Conservation (phyloP, 2,113 vertebrate genomes). For the Lagopus leucura region DNA sequence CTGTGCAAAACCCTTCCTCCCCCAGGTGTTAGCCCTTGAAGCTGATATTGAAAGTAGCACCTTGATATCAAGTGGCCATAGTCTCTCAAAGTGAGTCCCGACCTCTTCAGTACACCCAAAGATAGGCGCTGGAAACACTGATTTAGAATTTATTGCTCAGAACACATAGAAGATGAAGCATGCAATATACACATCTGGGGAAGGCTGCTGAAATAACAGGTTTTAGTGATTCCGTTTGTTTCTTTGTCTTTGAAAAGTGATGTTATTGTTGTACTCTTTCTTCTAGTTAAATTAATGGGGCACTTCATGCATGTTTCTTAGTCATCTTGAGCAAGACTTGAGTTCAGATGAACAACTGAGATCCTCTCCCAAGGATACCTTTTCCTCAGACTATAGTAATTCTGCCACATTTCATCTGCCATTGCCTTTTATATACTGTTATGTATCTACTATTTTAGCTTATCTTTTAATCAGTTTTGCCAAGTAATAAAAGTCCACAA, state of each 20-base stretch:
- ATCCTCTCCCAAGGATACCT: not conserved
- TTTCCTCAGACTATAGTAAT: not conserved
- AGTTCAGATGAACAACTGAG: not conserved
- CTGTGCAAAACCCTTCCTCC: not conserved
- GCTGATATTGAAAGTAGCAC: not conserved
- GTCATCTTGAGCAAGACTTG: not conserved
- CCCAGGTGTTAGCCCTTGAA: not conserved
- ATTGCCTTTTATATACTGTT: not conserved
- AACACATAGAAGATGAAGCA: not conserved
- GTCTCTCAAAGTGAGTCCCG: not conserved
- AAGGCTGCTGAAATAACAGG: not conserved
- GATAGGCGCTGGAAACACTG: not conserved
- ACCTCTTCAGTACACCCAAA: not conserved
- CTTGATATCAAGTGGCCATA: not conserved
- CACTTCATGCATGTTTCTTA: not conserved
- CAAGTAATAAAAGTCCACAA: not conserved
- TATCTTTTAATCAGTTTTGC: not conserved
- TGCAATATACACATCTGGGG: fast-evolving
- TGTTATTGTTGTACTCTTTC: fast-evolving
- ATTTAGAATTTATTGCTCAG: not conserved
- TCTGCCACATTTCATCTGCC: not conserved
- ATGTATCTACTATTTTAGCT: not conserved
- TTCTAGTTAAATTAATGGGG: not conserved
- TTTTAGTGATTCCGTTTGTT: not conserved
- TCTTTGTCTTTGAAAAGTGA: not conserved